A percentile compares a stretch with the other conserved stretches of the same genome.
Evolutionary conservation across 2,797 vertebrate species (phyloP).

Genomic region (Loris lydekkerianus): DNA sequence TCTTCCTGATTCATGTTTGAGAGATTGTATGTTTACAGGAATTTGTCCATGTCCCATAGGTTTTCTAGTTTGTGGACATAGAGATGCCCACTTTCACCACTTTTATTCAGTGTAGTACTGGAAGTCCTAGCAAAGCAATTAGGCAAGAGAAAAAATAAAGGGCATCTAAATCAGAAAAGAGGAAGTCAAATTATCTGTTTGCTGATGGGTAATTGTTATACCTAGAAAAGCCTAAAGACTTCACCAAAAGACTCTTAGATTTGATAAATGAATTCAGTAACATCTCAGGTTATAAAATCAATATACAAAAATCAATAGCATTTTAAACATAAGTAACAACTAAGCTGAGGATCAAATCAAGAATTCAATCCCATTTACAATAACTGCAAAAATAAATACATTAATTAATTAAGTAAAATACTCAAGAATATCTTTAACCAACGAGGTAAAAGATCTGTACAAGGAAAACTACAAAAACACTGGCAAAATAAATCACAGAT

Average conservation of each 20-base stretch:
- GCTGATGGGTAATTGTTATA: not conserved
- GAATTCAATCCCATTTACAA: not conserved
- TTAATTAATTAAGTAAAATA: not conserved
- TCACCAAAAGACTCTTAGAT: not conserved
- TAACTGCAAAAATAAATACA: not conserved
- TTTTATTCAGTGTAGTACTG: not conserved
- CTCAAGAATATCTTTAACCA: not conserved
- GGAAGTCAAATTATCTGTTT: not conserved
- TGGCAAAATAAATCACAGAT: not conserved
- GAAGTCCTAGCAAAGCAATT: not conserved
- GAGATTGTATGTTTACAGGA: not conserved
- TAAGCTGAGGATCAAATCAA: not conserved
- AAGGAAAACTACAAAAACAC: not conserved
- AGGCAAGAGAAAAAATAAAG: not conserved
- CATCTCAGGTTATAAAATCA: not conserved
- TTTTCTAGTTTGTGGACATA: not conserved
- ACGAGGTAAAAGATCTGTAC: not conserved
- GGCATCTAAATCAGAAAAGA: not conserved
- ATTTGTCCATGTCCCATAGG: not conserved
- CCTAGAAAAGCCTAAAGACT: not conserved
- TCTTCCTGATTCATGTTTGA: not conserved
- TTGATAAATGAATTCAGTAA: not conserved
- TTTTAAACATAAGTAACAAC: not conserved
- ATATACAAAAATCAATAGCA: not conserved
- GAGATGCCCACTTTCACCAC: not conserved